Percentiles rank a stretch among this genome's conserved stretches.
Evolutionary conservation across 2,797 vertebrate species (phyloP).

Genomic region (Helarctos malayanus): DNA sequence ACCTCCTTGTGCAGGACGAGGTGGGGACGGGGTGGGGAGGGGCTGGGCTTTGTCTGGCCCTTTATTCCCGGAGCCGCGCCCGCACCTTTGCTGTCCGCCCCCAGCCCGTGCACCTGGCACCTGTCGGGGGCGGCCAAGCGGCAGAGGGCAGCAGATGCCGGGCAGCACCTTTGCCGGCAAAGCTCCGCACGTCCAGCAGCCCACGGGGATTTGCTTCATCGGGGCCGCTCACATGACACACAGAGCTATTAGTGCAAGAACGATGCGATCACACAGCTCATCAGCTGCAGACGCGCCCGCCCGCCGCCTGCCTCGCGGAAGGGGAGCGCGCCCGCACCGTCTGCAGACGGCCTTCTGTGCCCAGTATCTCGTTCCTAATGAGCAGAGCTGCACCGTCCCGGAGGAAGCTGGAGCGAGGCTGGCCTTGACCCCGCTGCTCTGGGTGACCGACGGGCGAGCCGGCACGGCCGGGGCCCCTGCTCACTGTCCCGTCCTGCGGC

Average conservation of each 20-base stretch:
- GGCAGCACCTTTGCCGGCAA: neutral
- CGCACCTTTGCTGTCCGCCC: accelerated
- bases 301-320: conserved; percentile 56
- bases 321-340: neutral
- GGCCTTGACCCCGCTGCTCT: accelerated
- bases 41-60: neutral
- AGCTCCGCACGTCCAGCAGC: conserved; percentile 61
- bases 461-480: too few relatives aligned
- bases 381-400: conserved; percentile 35
- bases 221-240: conserved; percentile 65
- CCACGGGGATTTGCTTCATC: conserved; percentile 74
- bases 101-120: accelerated
- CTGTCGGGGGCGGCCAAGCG: neutral
- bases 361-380: conserved; percentile 71
- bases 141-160: neutral
- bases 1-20: neutral
- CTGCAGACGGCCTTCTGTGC: conserved; percentile 38
- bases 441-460: accelerated
- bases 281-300: conserved; percentile 87
- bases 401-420: conserved; percentile 21
- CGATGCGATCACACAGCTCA: conserved; percentile 90
- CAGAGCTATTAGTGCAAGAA: conserved; percentile 89
- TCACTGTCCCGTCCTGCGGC: accelerated
- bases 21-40: neutral
- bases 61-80: too few relatives aligned